phyloP scores from a whole-genome alignment of 2,113 vertebrate species.

The Colossoma macropomum region DNA sequence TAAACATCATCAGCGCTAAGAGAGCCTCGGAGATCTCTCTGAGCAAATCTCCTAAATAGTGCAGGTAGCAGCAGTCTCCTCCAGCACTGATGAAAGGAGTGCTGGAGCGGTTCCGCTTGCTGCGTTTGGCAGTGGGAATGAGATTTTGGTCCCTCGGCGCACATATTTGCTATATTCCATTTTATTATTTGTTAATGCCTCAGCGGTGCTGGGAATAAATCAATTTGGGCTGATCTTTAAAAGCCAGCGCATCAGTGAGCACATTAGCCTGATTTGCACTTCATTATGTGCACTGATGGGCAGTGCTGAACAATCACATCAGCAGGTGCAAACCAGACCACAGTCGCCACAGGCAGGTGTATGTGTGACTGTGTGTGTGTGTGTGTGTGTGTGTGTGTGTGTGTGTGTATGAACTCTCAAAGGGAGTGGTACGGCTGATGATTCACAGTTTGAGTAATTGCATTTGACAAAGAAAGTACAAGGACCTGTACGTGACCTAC shows the following conservation, averaged over 20 bases:
- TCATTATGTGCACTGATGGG: conserved; percentile 67
- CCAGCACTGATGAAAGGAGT: conserved; percentile 26
- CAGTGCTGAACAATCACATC: conserved; percentile 59
- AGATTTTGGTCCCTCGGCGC: conserved; percentile 47
- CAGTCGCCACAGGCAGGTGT: conserved; percentile 45
- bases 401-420: conserved; percentile 16
- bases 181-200: conserved; percentile 60
- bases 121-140: conserved; percentile 35
- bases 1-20: conserved; percentile 33
- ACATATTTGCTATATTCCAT: conserved; percentile 57
- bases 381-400: background rate
- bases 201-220: conserved; percentile 62
- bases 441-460: conserved; percentile 55
- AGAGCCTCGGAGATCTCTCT: conserved; percentile 32
- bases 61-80: conserved; percentile 11
- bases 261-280: conserved; percentile 70
- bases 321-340: conserved; percentile 51
- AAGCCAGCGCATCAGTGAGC: conserved; percentile 66
- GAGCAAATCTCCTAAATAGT: conserved; percentile 14
- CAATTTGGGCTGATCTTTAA: conserved; percentile 69
- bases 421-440: conserved; percentile 25
- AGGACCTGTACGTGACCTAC: conserved; percentile 25
- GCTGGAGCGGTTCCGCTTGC: background rate
- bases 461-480: conserved; percentile 45
- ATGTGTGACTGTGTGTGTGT: conserved; percentile 25